Conservation (phyloP, 2,113 vertebrate genomes). For the Syrrhaptes paradoxus region DNA sequence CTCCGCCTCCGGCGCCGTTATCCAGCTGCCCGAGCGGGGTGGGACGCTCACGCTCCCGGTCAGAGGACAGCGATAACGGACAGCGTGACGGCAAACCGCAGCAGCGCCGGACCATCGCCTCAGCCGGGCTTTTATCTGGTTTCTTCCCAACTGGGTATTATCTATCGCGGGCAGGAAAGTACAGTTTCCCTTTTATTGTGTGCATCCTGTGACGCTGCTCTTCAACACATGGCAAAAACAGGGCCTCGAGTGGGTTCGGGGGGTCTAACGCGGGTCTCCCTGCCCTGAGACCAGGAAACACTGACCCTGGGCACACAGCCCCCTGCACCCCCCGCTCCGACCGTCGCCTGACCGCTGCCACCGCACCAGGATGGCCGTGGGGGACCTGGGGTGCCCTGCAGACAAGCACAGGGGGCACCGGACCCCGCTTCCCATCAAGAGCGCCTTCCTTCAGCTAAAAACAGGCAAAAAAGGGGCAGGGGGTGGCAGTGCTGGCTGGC, state of each 20-base stretch:
- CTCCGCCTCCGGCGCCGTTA: neutral
- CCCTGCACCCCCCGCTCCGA: too few relatives aligned
- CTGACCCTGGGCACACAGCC: neutral
- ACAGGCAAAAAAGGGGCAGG: neutral
- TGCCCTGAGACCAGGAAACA: neutral
- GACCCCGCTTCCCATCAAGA: neutral
- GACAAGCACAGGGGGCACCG: neutral
- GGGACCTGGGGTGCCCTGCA: neutral
- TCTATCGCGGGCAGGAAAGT: neutral
- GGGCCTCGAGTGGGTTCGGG: neutral
- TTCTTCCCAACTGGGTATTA: neutral
- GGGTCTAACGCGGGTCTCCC: fast-evolving
- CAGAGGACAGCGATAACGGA: neutral
- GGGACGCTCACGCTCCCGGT: neutral
- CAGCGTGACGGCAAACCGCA: neutral
- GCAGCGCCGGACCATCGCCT: neutral
- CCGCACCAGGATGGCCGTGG: fast-evolving
- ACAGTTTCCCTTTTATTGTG: slow-evolving; percentile 58
- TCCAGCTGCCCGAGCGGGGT: neutral
- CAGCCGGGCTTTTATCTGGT: slow-evolving; percentile 7
- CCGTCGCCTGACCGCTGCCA: fast-evolving
- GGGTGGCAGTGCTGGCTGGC: neutral
- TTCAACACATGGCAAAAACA: neutral
- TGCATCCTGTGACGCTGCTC: neutral
- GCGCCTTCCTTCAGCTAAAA: neutral